A percentile compares a stretch with the other conserved stretches of the same genome.
Evolutionary conservation across 2,888 invertebrate genomes (phyloP).

Genomic region (Calliscelio sp.): DNA sequence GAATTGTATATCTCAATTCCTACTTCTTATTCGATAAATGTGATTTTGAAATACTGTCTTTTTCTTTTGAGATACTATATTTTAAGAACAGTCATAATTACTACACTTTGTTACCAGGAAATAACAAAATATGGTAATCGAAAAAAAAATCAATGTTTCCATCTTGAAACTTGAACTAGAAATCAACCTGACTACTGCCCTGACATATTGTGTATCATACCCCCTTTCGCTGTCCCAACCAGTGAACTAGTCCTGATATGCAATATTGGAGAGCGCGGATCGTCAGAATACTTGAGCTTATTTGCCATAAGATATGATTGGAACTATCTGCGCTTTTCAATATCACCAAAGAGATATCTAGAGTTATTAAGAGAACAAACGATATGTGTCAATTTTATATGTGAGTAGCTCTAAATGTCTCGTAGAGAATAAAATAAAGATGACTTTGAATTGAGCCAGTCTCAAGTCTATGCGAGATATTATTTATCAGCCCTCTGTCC

Average conservation of each 20-base stretch:
- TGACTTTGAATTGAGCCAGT: conserved; percentile 31
- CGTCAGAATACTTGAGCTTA: conserved; percentile 1
- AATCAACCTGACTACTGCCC: conserved; percentile 23
- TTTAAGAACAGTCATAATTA: too few species aligned
- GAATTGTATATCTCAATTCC: too few species aligned
- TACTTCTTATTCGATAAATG: too few species aligned
- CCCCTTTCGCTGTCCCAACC: not conserved
- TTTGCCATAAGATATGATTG: not conserved
- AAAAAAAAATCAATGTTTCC: too few species aligned
- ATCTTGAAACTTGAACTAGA: too few species aligned
- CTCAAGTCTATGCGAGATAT: conserved; percentile 40
- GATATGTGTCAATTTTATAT: conserved; percentile 56
- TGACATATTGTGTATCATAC: conserved; percentile 10
- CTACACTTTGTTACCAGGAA: too few species aligned
- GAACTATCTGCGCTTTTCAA: conserved; percentile 28
- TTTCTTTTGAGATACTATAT: too few species aligned
- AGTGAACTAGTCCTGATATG: conserved; percentile 41
- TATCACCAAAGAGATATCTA: conserved; percentile 36
- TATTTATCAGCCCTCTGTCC: conserved; percentile 54
- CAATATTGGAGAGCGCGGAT: conserved; percentile 30
- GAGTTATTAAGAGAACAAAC: conserved; percentile 1
- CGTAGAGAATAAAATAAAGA: conserved; percentile 54
- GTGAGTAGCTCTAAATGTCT: conserved; percentile 36
- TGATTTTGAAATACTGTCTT: too few species aligned
- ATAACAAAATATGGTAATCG: too few species aligned